phyloP scores from a whole-genome alignment of 1,140 invertebrate species.

The Drosophila pseudoobscura region DNA sequence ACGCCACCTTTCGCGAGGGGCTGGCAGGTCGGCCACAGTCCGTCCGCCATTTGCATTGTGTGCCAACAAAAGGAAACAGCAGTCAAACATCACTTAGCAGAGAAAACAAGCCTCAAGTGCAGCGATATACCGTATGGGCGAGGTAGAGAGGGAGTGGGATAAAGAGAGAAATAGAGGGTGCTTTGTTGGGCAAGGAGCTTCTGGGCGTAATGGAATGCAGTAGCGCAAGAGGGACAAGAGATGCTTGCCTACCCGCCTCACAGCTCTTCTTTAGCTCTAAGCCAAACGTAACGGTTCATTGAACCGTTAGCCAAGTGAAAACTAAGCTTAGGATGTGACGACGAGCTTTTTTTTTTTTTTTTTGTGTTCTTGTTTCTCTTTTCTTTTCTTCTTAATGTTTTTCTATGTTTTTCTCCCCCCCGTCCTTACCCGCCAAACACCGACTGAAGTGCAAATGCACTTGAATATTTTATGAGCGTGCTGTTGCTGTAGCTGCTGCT shows the following conservation, averaged over 20 bases:
- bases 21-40: slow-evolving; percentile 1
- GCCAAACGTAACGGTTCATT: slow-evolving; percentile 70
- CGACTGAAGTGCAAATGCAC: slow-evolving; percentile 68
- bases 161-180: too few species aligned
- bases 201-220: neutral
- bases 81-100: slow-evolving; percentile 60
- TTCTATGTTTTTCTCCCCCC: slow-evolving; percentile 25
- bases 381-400: slow-evolving; percentile 7
- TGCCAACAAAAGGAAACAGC: slow-evolving; percentile 62
- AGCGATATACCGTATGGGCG: neutral
- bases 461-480: slow-evolving; percentile 74
- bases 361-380: slow-evolving; percentile 12
- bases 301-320: slow-evolving; percentile 62
- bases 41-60: slow-evolving; percentile 49
- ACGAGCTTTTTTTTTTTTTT: slow-evolving; percentile 33
- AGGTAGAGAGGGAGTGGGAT: neutral
- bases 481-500: slow-evolving; percentile 26
- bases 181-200: neutral
- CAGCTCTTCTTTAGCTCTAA: slow-evolving; percentile 49
- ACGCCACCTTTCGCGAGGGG: slow-evolving; percentile 17
- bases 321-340: slow-evolving; percentile 46
- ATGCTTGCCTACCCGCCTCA: neutral
- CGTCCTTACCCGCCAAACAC: slow-evolving; percentile 10
- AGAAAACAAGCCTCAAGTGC: slow-evolving; percentile 48
- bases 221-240: slow-evolving; percentile 19